phyloP scores from a whole-genome alignment of 1,140 invertebrate species.

The Drosophila triauraria region DNA sequence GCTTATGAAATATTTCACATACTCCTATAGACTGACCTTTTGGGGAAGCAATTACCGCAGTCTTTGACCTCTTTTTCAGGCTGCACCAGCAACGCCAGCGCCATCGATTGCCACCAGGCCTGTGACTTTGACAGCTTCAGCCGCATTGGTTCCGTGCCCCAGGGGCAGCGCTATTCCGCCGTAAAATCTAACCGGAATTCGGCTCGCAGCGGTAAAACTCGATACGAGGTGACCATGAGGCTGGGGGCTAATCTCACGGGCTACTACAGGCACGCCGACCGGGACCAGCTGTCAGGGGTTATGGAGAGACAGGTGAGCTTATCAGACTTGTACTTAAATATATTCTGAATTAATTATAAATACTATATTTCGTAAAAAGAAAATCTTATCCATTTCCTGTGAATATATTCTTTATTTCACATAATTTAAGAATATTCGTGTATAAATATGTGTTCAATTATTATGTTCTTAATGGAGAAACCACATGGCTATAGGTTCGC shows the following conservation, averaged over 20 bases:
- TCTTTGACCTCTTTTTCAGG: slow-evolving; percentile 43
- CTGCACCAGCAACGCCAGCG: slow-evolving; percentile 69
- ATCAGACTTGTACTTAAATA: background rate
- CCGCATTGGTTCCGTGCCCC: slow-evolving; percentile 4
- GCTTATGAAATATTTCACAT: slow-evolving; percentile 12
- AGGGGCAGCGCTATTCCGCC: slow-evolving; percentile 37
- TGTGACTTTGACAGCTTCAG: slow-evolving; percentile 59
- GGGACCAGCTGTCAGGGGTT: slow-evolving; percentile 73
- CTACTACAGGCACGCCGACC: slow-evolving; percentile 73
- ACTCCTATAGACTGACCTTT: slow-evolving; percentile 8
- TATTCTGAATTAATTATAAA: background rate
- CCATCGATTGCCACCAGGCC: slow-evolving; percentile 64
- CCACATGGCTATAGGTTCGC: background rate
- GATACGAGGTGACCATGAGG: slow-evolving; percentile 82
- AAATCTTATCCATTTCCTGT: background rate
- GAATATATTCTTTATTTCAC: slow-evolving; percentile 1
- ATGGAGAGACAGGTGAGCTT: slow-evolving; percentile 80
- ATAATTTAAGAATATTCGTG: background rate
- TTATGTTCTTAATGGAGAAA: background rate
- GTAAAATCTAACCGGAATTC: slow-evolving; percentile 52
- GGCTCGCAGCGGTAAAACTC: slow-evolving; percentile 77
- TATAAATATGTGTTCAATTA: slow-evolving; percentile 2
- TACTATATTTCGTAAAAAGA: too few species aligned
- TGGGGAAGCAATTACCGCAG: slow-evolving; percentile 13
- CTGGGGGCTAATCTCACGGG: slow-evolving; percentile 81